Evolutionary conservation across 2,888 invertebrate species (phyloP), one percentile per base, ranked within the genome.

Genomic region (Lordiphosa fenestrarum): DNA sequence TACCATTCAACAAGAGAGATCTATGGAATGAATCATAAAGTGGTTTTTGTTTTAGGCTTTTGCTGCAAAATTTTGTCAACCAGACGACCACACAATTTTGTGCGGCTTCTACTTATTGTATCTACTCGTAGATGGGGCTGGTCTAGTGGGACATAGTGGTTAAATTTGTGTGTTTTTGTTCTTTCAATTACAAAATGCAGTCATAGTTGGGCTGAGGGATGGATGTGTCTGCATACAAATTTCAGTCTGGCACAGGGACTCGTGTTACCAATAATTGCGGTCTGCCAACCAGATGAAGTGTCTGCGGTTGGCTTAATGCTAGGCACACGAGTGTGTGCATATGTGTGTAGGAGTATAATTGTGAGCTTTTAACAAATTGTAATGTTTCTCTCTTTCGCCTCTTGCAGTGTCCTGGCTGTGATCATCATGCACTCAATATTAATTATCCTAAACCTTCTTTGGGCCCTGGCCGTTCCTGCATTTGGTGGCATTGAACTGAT

Each of bases 211-310:
- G 39, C 61, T 44, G 39, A 38, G 40, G 54, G 54, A 60, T 37
- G 71, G 44, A 9, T 13, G 23, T 46, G 40, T 39, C 58, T 30
- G 42, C 60, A 55, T 44, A 19, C 51, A 54, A 69, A 60, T 60
- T 59, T 47, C 37, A 33, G 39, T 49, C 21, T 67, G 46, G 67
- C 49, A 40, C 42, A 38, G 35, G 48, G 63, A 23, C 44, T 72
- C 61, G 58, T 70, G 50, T 78, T 73, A 72, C 74, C 73, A 67
- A 67, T 71, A 69, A 69, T 81, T 87, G 80, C 48, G 66, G 54
- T 10, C 53, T 42, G 44, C 13, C 44, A 47, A 54, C 36, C 44
- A 40, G 30, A 66, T 74, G 54, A 70, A 63, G 61, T 70, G 66
- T 70, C 66, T 81, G 81, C 54, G 77, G 77, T 77, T 72, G 50